Base-by-base conservation (phyloP, 2,797 vertebrate genomes). In the Melanogrammus aeglefinus region DNA sequence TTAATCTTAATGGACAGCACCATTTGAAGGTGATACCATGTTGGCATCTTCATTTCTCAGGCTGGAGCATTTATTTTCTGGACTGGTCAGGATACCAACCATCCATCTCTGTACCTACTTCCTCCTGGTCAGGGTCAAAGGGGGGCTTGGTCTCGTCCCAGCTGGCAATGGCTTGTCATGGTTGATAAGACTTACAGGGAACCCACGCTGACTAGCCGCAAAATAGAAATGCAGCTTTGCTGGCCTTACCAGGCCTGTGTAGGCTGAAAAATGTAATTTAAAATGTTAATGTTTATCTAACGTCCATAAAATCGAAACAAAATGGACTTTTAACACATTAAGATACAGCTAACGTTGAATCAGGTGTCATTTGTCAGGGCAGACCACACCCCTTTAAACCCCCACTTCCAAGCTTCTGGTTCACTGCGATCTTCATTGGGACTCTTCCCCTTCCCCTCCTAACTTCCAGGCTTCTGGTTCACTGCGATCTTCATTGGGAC, bases 151-250 rank as follows among this genome's bases (percentile, higher is more conserved):
- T 24, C 63, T 24, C 24, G 24, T 69, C 63, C 63, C 63, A 27
- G 63, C 63, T 69, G 63, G 57, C 57, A 63, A 24, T 63, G 57
- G 63, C 63, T 69, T 69, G 63, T 69, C 63, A 69, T 27, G 63
- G 63, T 69, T 24, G 63, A 69, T 27, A 66, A 66, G 63, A 69
- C 63, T 69, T 10, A 69, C n/a, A 27, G 63, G 63, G 24, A 69
- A 27, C 63, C 63, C 7, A 24, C 3, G 8, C n/a, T 69, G 63
- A 27, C 63, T 27, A 69, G 63, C 8, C 24, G 24, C 63, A 27
- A 69, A 24, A 63, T n/a, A 24, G 21, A 57, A 21, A 21, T 57
- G 21, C 21, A 2, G 4, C 18, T 57, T 18, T 57, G 6, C 21
- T 57, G 51, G 51, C 51, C 6, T 16, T n/a, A n/a, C 21, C 51